Evolutionary conservation across 2,797 vertebrate genomes (phyloP).

Genomic region (Euthynnus affinis): DNA sequence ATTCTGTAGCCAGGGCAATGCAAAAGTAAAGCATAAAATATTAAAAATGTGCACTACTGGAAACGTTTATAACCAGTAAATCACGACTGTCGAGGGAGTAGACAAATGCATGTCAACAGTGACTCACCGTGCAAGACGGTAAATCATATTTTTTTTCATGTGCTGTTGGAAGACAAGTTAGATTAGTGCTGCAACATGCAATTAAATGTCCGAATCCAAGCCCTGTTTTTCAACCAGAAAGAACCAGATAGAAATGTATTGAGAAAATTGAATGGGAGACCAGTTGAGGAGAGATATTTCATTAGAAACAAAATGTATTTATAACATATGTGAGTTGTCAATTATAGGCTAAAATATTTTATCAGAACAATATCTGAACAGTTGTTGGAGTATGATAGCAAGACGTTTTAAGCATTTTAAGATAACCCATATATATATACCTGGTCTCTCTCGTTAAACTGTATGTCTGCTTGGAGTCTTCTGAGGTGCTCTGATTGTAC

Average conservation of each 20-base stretch:
- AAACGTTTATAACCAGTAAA: neutral
- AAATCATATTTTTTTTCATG: neutral
- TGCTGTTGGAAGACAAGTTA: neutral
- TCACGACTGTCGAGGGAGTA: neutral
- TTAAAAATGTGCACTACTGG: too few species aligned
- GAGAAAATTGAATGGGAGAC: neutral
- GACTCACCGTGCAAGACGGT: too few species aligned
- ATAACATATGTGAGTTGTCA: too few species aligned
- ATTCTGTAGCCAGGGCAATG: neutral
- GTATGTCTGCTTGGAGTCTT: neutral
- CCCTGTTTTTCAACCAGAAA: neutral
- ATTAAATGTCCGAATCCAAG: neutral
- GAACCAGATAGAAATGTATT: neutral
- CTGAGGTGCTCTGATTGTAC: too few species aligned
- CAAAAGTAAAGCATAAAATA: neutral
- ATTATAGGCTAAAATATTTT: too few species aligned
- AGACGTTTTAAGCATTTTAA: neutral
- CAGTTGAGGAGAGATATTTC: neutral
- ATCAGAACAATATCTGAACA: neutral
- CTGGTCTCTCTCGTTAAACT: neutral
- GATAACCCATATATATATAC: neutral
- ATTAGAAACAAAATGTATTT: too few species aligned
- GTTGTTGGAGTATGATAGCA: neutral
- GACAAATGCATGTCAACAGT: neutral
- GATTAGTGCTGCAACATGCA: neutral